phyloP scores from a whole-genome alignment of 2,113 vertebrate species.

The Rhinopithecus roxellana region DNA sequence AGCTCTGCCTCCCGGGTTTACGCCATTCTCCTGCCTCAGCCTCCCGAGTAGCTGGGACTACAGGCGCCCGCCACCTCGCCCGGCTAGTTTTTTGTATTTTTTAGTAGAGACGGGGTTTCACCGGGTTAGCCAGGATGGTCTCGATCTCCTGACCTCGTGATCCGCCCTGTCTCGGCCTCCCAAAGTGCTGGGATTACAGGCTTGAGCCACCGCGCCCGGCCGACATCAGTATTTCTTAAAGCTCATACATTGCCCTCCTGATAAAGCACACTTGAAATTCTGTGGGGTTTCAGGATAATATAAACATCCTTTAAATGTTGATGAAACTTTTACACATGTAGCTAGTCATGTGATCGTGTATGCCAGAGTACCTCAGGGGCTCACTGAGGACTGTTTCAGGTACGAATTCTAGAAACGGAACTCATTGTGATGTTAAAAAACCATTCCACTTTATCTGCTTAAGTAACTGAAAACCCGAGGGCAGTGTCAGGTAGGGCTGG shows the following conservation, averaged over 20 bases:
- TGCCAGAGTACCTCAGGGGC: not conserved
- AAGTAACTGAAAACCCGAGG: not conserved
- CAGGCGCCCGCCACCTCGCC: too few species aligned
- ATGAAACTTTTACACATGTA: not conserved
- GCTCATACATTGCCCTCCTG: not conserved
- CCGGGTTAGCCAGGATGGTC: too few species aligned
- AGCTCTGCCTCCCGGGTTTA: too few species aligned
- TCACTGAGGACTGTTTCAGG: not conserved
- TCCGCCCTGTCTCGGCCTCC: too few species aligned
- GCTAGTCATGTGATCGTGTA: fast-evolving
- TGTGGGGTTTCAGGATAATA: not conserved
- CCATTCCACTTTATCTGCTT: not conserved
- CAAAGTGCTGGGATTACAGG: too few species aligned
- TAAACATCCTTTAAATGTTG: not conserved
- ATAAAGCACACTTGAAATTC: not conserved
- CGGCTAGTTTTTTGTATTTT: too few species aligned
- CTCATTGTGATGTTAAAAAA: not conserved
- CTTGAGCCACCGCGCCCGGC: too few species aligned
- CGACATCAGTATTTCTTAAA: not conserved
- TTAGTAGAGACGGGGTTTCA: too few species aligned
- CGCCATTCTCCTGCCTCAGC: too few species aligned
- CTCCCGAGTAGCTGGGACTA: too few species aligned
- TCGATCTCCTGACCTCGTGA: too few species aligned
- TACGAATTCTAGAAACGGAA: not conserved
- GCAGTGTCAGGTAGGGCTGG: not conserved